These are phyloP conservation scores for Erynnis tages DNA, from an alignment of 2,888 invertebrate genomes.

Conservation along the genomic window DNA sequence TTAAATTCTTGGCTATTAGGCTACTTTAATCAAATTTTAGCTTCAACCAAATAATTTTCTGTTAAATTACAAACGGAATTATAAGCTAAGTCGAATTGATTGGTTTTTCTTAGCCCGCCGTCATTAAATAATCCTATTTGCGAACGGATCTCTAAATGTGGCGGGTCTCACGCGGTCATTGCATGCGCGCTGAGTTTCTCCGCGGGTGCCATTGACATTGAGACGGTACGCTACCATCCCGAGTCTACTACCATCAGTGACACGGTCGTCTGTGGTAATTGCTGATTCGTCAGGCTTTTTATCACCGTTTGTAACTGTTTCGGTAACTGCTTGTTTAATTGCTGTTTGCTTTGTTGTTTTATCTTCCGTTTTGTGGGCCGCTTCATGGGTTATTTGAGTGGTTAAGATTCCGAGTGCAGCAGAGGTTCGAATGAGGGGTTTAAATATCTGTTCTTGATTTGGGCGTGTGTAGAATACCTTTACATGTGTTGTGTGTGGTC, in stretches of 20 bases:
- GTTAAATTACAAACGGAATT: neutral
- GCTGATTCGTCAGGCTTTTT: slow-evolving; percentile 16
- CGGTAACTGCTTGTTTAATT: slow-evolving; percentile 22
- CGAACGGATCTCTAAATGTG: slow-evolving; percentile 16
- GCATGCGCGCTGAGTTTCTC: slow-evolving; percentile 15
- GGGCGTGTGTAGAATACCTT: no score
- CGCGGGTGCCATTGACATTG: slow-evolving; percentile 19
- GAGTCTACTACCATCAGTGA: neutral
- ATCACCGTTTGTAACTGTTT: slow-evolving; percentile 20
- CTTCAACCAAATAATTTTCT: neutral
- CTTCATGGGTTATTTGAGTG: neutral
- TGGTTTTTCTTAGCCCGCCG: neutral
- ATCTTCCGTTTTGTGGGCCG: slow-evolving; percentile 4
- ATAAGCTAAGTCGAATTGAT: neutral
- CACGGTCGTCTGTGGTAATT: slow-evolving; percentile 2
- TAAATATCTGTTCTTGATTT: no score
- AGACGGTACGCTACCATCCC: slow-evolving; percentile 18
- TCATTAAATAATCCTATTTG: neutral
- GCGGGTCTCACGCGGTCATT: slow-evolving; percentile 32
- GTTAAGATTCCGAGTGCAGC: no score
- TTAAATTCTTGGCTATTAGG: neutral
- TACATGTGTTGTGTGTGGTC: no score
- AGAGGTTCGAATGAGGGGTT: no score
- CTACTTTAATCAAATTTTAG: neutral
- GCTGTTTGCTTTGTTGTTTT: slow-evolving; percentile 11